Conservation (phyloP, 2,113 vertebrate genomes). For the Pluvialis apricaria region DNA sequence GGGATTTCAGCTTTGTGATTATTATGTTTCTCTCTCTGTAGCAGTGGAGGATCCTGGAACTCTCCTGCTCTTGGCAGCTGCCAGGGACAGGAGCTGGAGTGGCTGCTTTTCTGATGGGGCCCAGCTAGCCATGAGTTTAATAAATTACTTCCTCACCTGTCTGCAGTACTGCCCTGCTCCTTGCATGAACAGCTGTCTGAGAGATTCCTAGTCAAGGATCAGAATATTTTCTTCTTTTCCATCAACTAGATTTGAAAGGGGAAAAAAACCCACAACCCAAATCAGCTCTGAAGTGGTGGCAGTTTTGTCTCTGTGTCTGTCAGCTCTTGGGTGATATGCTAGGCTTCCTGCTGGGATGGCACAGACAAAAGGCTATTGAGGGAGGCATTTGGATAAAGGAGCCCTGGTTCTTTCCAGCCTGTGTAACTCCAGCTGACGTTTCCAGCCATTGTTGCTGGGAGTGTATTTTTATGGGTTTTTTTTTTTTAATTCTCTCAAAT, state of each 20-base stretch:
- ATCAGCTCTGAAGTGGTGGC: background rate
- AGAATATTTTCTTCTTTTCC: background rate
- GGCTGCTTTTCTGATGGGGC: background rate
- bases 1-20: background rate
- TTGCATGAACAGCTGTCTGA: background rate
- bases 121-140: background rate
- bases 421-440: background rate
- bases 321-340: background rate
- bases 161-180: background rate
- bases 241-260: background rate
- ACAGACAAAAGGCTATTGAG: slow-evolving; percentile 10
- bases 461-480: background rate
- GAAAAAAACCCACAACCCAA: background rate
- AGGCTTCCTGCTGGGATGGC: slow-evolving; percentile 9
- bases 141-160: background rate
- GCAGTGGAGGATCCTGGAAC: background rate
- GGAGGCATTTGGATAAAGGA: slow-evolving; percentile 14
- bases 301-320: background rate
- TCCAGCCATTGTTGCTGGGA: slow-evolving; percentile 18
- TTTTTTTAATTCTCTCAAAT: background rate
- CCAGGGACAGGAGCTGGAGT: background rate
- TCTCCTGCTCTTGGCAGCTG: background rate
- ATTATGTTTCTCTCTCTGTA: background rate
- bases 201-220: background rate
- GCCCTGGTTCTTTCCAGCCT: background rate